Percentiles rank a stretch among this genome's conserved stretches.
Evolutionary conservation across 2,113 vertebrate genomes (phyloP).

Genomic region (Arvicanthis niloticus): DNA sequence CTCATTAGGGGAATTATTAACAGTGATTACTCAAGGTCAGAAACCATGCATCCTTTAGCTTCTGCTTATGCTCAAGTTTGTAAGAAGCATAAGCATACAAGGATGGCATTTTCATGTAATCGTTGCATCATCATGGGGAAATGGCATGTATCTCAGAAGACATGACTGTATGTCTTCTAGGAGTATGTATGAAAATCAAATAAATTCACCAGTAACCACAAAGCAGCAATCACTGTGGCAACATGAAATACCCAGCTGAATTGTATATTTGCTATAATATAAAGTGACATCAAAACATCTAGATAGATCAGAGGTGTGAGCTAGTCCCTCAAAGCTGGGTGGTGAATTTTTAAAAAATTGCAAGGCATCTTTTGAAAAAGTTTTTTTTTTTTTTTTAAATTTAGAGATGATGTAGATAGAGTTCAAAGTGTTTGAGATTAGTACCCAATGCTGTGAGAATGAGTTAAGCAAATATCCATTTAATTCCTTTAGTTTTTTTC

Average conservation of each 20-base stretch:
- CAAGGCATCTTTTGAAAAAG: not conserved
- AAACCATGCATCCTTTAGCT: not conserved
- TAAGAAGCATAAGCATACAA: conserved; percentile 55
- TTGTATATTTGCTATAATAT: conserved; percentile 51
- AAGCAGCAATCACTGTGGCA: conserved; percentile 17
- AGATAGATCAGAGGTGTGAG: not conserved
- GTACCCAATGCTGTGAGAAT: conserved; percentile 28
- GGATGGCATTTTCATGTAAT: conserved; percentile 63
- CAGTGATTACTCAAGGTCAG: conserved; percentile 65
- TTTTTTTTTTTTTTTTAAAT: not conserved
- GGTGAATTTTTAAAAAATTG: not conserved
- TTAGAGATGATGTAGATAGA: not conserved
- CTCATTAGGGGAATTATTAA: conserved; percentile 59
- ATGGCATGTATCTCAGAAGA: conserved; percentile 63
- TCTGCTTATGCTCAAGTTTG: conserved; percentile 70
- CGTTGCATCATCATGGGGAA: conserved; percentile 32
- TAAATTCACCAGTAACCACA: conserved; percentile 43
- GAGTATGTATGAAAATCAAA: conserved; percentile 49
- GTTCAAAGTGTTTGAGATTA: conserved; percentile 54
- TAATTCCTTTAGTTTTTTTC: conserved; percentile 63
- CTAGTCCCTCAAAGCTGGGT: not conserved
- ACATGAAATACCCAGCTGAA: not conserved
- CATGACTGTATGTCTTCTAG: not conserved
- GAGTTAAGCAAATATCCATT: conserved; percentile 42
- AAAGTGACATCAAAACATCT: conserved; percentile 37